A percentile compares a stretch with the other conserved stretches of the same genome.
Conservation (phyloP, 2,113 vertebrate genomes). For the Lycocorax pyrrhopterus region DNA sequence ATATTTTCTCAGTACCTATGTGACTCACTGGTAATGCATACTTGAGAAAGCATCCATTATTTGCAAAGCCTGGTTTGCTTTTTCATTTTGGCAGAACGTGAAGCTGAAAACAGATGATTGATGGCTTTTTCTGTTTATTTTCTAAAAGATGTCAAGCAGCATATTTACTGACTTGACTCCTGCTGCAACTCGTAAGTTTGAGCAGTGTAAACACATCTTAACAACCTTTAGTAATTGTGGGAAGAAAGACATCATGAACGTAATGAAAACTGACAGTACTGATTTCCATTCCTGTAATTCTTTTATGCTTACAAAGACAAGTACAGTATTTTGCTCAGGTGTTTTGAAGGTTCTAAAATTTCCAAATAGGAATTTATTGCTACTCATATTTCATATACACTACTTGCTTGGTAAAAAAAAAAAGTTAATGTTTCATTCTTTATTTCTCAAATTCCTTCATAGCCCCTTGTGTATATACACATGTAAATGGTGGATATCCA, state of each 20-base stretch:
- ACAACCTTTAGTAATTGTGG: constrained; percentile 56
- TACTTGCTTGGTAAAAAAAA: not conserved
- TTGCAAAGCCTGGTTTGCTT: constrained; percentile 17
- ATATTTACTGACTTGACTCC: constrained; percentile 55
- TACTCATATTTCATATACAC: not conserved
- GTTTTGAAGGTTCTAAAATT: not conserved
- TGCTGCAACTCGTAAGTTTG: constrained; percentile 62
- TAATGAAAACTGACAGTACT: constrained; percentile 67
- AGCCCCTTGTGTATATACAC: not conserved
- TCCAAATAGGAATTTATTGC: not conserved
- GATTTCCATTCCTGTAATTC: constrained; percentile 28
- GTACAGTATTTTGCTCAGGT: not conserved
- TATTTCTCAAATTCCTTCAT: not conserved
- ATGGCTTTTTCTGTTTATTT: constrained; percentile 69
- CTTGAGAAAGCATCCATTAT: constrained; percentile 51
- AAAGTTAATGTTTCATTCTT: not conserved
- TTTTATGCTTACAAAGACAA: not conserved
- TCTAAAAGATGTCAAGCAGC: constrained; percentile 67
- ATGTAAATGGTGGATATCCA: not conserved
- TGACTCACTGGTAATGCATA: constrained; percentile 20
- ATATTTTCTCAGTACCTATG: not conserved
- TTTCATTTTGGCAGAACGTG: constrained; percentile 11
- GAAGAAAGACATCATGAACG: constrained; percentile 10
- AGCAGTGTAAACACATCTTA: constrained; percentile 55
- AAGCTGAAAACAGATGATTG: constrained; percentile 48